Base-by-base conservation (phyloP, 2,888 invertebrate genomes). In the Ectropis crepuscularia region DNA sequence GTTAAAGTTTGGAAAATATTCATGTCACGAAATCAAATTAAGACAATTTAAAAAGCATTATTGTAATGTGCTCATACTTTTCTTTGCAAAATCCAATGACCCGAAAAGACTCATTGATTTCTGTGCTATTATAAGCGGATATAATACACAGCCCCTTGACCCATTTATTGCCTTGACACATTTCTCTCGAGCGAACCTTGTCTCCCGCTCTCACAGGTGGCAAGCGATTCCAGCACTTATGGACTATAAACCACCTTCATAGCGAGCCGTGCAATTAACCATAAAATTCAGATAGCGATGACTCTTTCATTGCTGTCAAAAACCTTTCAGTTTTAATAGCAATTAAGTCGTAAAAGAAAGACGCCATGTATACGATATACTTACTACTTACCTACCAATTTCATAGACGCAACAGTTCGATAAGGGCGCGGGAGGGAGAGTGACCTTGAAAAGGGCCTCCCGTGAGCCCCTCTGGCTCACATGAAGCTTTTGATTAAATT, bases 131-230 rank as follows among this genome's bases (percentile, higher is more conserved):
- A 71, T 68, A 68, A 68, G 68, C 66, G 68, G 68, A 63, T 72
- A 74, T 73, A 63, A 70, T 72, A 53, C 68, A 49, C 57, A 50
- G 42, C 39, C 77, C 84, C 85, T 81, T 85, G 85, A 85, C 87
- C 86, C 68, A 80, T 76, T 78, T 83, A 72, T 74, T 74, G 76
- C 80, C 78, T 79, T 85, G 85, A 86, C 87, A 86, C 73, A 83
- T 74, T 80, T 86, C 73, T 63, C 72, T 61, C 67, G 69, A 73
- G 74, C 68, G 69, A 57, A 64, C 66, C 59, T 59, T 50, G 66
- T 49, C 57, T 43, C 59, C 61, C 61, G 54, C 64, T 49, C 59
- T 48, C 61, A 57, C 70, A 69, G 71, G 62, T 72, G 53, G 57
- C 63, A 54, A 63, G 66, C 72, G 47, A 71, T 75, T 73, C 71